Evolutionary conservation across 2,113 vertebrate genomes (phyloP).

Genomic region (Toxostoma redivivum): DNA sequence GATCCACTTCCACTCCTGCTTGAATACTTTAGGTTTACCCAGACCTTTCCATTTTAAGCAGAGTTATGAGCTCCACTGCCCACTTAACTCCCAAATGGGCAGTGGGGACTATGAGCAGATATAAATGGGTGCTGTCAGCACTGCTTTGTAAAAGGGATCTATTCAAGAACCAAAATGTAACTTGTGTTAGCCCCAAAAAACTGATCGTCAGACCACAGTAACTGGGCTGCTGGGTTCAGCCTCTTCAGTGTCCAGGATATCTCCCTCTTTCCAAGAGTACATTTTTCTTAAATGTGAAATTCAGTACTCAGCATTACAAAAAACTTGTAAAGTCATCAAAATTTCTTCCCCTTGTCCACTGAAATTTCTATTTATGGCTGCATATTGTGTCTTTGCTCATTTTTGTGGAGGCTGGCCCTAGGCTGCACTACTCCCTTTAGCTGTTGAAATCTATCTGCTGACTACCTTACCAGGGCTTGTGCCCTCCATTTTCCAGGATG

Average conservation of each 20-base stretch:
- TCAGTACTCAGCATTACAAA: not conserved
- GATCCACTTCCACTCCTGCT: not conserved
- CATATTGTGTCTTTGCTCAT: not conserved
- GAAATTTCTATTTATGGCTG: not conserved
- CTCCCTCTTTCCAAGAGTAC: not conserved
- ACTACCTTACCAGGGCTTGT: not conserved
- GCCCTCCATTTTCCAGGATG: not conserved
- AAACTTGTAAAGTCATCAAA: not conserved
- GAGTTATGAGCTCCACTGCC: not conserved
- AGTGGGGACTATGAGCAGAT: not conserved
- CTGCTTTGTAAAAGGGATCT: not conserved
- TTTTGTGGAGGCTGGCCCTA: not conserved
- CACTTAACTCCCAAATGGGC: not conserved
- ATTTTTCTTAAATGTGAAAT: not conserved
- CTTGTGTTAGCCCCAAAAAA: not conserved
- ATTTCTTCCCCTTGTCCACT: not conserved
- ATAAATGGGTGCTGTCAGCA: not conserved
- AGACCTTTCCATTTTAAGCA: not conserved
- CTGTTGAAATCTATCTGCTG: not conserved
- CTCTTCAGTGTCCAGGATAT: not conserved
- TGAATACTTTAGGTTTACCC: not conserved
- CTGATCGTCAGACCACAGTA: not conserved
- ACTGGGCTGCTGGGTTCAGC: not conserved
- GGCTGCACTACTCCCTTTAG: not conserved
- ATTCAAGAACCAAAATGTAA: not conserved